Evolutionary conservation across 2,113 vertebrate species (phyloP).

Genomic region (rat (Rattus norvegicus)): GRCr8 NC_086023.1:147771001-147771500

Average conservation of each 20-base stretch:
- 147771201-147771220: neutral
- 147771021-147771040: neutral
- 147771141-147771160: neutral
- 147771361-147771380: neutral
- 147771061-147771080: neutral
- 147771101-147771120: slow-evolving; percentile 7
- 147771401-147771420: neutral
- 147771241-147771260: neutral
- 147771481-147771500: neutral
- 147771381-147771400: neutral
- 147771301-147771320: neutral
- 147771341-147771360: neutral
- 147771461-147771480: neutral
- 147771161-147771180: neutral
- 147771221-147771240: slow-evolving; percentile 19
- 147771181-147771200: neutral
- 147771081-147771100: neutral
- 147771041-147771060: neutral
- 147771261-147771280: slow-evolving; percentile 39
- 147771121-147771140: neutral
- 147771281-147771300: neutral
- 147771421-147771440: neutral
- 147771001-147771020: neutral
- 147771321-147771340: neutral
- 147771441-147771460: neutral